Base-by-base conservation (phyloP, 2,888 invertebrate species). In the Drosophila birchii region DNA sequence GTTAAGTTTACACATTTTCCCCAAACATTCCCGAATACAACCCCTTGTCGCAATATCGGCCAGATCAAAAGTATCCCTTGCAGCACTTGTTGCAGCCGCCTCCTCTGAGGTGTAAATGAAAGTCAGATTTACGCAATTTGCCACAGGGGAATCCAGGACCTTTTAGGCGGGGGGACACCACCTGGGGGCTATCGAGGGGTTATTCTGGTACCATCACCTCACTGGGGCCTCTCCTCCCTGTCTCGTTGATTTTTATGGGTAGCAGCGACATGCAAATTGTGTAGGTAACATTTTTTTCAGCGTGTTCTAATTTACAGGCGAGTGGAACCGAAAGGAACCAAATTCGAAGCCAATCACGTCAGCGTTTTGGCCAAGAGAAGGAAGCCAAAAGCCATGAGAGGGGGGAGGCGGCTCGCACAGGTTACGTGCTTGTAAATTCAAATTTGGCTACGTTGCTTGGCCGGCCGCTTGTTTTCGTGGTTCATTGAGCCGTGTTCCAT, bases 371-470 rank as follows among this genome's bases (percentile, higher is more conserved):
- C 67, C 53, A 72, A 55, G 43, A 44, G 54, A 70, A 64, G 59
- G 38, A 62, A 67, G 68, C 49, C 41, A 51, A 26, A 63, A 23
- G 29, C 14, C 12, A 16, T n/a, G 29, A 16, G 18, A 23, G 57
- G 20, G 66, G 18, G 58, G 43, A n/a, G n/a, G 49, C 18, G 47
- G 49, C 18, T 62, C 63, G 70, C 71, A 76, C 78, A 78, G 71
- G 78, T 90, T 85, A 89, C 90, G 88, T 90, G 90, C 90, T 85
- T 88, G 88, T 89, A 89, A 88, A 90, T 89, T 90, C 85, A 89
- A 89, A 89, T 89, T 78, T 76, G 45, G 49, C 49, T 67, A 47
- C 53, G 59, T 70, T 39, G 61, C 34, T 56, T 59, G 58, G 38
- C 76, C 75, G 69, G 67, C 44, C 67, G 75, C 78, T 76, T 80